Percentiles rank a stretch among this genome's conserved stretches.
Evolutionary conservation across 2,888 invertebrate species (phyloP).

Genomic region (Abrostola triplasia): DNA sequence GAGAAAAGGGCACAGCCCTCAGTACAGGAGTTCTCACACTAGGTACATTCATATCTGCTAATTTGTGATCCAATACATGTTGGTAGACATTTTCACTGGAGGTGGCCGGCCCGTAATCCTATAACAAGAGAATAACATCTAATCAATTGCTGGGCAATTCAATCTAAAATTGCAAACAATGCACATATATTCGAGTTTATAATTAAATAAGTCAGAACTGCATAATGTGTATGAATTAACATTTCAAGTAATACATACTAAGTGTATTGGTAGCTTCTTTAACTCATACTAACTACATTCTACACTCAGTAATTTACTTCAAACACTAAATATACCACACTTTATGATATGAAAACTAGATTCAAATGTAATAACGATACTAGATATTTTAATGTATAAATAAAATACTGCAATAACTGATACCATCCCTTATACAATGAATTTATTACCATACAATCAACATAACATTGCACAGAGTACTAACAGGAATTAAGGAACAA

Average conservation of each 20-base stretch:
- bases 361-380: background rate
- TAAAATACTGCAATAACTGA: conserved; percentile 17
- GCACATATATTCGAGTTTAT: conserved; percentile 22
- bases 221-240: conserved; percentile 32
- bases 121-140: conserved; percentile 68
- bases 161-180: conserved; percentile 12
- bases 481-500: conserved; percentile 50
- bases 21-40: conserved; percentile 83
- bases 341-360: conserved; percentile 1
- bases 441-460: conserved; percentile 68
- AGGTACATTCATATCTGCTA: conserved; percentile 84
- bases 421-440: conserved; percentile 50
- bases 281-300: background rate
- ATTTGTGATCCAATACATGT: conserved; percentile 83
- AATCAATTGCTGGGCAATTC: conserved; percentile 28
- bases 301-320: conserved; percentile 5
- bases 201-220: conserved; percentile 22
- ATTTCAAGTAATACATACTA: conserved; percentile 30
- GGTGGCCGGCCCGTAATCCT: conserved; percentile 88
- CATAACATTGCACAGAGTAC: conserved; percentile 49
- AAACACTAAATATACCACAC: conserved; percentile 2
- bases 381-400: conserved; percentile 4
- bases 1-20: conserved; percentile 79
- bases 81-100: conserved; percentile 85
- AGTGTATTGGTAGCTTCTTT: conserved; percentile 11